phyloP scores from a whole-genome alignment of 2,888 invertebrate genomes.

The Drosophila rellima region DNA sequence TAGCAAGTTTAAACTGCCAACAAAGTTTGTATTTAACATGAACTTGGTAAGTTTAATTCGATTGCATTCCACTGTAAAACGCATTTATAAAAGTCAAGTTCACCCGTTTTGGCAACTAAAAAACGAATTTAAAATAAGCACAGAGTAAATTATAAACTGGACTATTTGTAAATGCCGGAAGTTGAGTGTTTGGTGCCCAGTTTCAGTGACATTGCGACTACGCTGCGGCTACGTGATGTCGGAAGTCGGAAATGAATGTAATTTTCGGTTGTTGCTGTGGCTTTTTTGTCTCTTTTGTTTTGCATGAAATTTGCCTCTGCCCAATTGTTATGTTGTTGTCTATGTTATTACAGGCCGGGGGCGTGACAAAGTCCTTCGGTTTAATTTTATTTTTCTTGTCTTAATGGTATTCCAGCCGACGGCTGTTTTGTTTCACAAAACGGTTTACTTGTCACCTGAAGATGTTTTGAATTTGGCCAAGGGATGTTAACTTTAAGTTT shows the following conservation, averaged over 20 bases:
- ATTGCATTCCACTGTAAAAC: slow-evolving; percentile 18
- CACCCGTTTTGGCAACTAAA: slow-evolving; percentile 17
- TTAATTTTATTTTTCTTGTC: slow-evolving; percentile 24
- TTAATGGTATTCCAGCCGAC: slow-evolving; percentile 31
- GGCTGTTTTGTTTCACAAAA: slow-evolving; percentile 29
- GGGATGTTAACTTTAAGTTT: slow-evolving; percentile 34
- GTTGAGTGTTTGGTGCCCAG: slow-evolving; percentile 52
- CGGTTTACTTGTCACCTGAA: slow-evolving; percentile 30
- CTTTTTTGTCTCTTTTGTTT: slow-evolving; percentile 15
- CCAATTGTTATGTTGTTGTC: slow-evolving; percentile 58
- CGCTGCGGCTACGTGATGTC: slow-evolving; percentile 71
- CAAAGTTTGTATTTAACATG: not conserved
- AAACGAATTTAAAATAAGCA: slow-evolving; percentile 27
- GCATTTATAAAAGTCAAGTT: slow-evolving; percentile 36
- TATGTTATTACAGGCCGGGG: slow-evolving; percentile 47
- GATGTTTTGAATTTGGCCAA: slow-evolving; percentile 2
- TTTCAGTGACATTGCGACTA: slow-evolving; percentile 35
- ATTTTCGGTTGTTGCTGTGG: slow-evolving; percentile 45
- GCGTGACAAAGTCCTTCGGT: slow-evolving; percentile 32
- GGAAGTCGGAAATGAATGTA: slow-evolving; percentile 73
- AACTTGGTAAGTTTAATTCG: not conserved
- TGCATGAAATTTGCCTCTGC: slow-evolving; percentile 33
- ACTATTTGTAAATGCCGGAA: slow-evolving; percentile 58
- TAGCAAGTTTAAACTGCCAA: not conserved
- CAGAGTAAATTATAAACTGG: slow-evolving; percentile 37